Evolutionary conservation across 1,140 invertebrate genomes (phyloP).

Genomic region (Pollicipes pollicipes): DNA sequence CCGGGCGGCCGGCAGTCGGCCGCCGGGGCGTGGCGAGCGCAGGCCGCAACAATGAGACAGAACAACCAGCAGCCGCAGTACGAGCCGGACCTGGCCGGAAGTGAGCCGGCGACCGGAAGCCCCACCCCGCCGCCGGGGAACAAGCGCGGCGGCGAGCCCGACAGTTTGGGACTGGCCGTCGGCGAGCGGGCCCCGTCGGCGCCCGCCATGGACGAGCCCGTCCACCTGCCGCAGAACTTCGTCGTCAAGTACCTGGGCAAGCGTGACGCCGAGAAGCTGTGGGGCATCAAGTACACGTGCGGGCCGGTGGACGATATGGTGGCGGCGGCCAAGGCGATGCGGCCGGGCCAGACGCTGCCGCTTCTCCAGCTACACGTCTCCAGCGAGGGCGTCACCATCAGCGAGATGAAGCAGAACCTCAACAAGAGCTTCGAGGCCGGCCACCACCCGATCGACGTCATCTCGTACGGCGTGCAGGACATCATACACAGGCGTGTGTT

Average conservation of each 20-base stretch:
- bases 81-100: conserved; percentile 1
- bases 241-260: conserved; percentile 69
- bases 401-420: conserved; percentile 36
- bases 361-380: conserved; percentile 54
- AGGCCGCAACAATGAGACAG: background rate
- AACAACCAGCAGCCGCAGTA: background rate
- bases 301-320: conserved; percentile 82
- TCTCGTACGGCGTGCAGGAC: conserved; percentile 45
- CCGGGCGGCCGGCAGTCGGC: too few species aligned
- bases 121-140: background rate
- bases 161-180: background rate
- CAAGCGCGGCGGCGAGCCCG: background rate
- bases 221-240: conserved; percentile 33
- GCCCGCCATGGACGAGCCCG: conserved; percentile 8
- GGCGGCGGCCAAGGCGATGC: conserved; percentile 47
- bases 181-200: background rate
- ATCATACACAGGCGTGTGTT: conserved; percentile 83
- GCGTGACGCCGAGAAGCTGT: conserved; percentile 61
- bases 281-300: conserved; percentile 84
- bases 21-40: background rate
- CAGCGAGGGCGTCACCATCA: conserved; percentile 45
- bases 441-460: conserved; percentile 50
- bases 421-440: conserved; percentile 30
- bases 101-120: background rate
- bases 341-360: conserved; percentile 46